phyloP scores from a whole-genome alignment of 2,797 vertebrate species.

The Malurus leucopterus region DNA sequence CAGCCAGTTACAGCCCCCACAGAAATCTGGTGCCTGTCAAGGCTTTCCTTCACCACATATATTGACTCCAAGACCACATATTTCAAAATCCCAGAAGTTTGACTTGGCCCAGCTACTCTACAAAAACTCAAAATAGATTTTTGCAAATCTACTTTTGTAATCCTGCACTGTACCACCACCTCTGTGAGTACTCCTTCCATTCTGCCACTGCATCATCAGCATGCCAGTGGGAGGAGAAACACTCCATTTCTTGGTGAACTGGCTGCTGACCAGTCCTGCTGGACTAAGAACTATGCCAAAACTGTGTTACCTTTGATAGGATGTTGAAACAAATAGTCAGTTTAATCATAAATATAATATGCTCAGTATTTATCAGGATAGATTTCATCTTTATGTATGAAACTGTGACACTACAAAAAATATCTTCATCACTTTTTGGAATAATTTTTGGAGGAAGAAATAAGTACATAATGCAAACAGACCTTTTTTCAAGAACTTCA shows the following conservation, averaged over 20 bases:
- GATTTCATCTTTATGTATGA: not conserved
- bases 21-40: not conserved
- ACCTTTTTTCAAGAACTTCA: not conserved
- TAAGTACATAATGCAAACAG: not conserved
- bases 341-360: not conserved
- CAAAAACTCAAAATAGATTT: not conserved
- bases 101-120: not conserved
- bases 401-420: not conserved
- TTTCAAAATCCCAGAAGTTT: not conserved
- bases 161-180: not conserved
- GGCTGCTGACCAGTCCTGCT: not conserved
- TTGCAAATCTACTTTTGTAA: not conserved
- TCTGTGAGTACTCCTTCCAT: not conserved
- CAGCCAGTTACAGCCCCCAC: not conserved
- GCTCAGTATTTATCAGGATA: not conserved
- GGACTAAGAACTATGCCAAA: not conserved
- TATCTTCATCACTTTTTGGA: not conserved
- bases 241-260: not conserved
- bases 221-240: not conserved
- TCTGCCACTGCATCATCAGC: not conserved
- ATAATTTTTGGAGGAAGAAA: not conserved
- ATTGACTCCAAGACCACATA: not conserved
- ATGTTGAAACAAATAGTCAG: not conserved
- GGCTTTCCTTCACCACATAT: not conserved
- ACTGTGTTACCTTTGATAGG: not conserved